Base-by-base conservation (phyloP, 2,888 invertebrate species). In the Caenorhabditis sp. region DNA sequence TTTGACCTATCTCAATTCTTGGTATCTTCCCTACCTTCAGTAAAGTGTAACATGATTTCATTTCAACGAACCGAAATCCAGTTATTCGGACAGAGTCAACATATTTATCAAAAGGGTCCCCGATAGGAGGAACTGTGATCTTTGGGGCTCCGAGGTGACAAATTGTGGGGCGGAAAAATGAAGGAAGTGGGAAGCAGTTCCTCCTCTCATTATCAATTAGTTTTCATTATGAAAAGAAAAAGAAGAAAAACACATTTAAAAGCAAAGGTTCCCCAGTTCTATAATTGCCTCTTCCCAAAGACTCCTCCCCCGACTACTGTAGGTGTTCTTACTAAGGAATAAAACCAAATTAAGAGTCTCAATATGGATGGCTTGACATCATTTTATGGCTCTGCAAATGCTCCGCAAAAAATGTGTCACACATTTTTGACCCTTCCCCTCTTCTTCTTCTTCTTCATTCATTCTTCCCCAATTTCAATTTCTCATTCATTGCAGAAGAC, bases 401-500 rank as follows among this genome's bases (percentile, higher is more conserved):
- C 44, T 22, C 31, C 51, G 24, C 49, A 38, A 38, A 38, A 64
- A 76, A 41, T 58, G 49, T 51, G 68, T 58, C 47, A 58, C 75
- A 31, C 74, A 54, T 41, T 63, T 54, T 19, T 73, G 24, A 22
- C 49, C 64, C 64, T 44, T 64, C 38, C 38, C n/a, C n/a, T n/a
- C n/a, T n/a, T n/a, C n/a, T 26, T 35, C 35, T 61, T 64, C 51
- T 28, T 51, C 72, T 38, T 58, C 59, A 10, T 5, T 12, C 12
- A 12, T 10, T 12, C 10, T 12, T 61, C n/a, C 16, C 61, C 61
- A 31, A 51, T 19, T 73, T 54, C 31, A 59, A 68, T 76, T 58
- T 76, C 68, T 76, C 76, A 76, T 76, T 76, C 69, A 76, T 76
- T 76, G 76, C 69, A 68, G 68, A 76, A 76, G 44, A 56, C 51